A percentile compares a stretch with the other conserved stretches of the same genome.
phyloP scores from a whole-genome alignment of 2,888 invertebrate species.

The Aphrophora alni region DNA sequence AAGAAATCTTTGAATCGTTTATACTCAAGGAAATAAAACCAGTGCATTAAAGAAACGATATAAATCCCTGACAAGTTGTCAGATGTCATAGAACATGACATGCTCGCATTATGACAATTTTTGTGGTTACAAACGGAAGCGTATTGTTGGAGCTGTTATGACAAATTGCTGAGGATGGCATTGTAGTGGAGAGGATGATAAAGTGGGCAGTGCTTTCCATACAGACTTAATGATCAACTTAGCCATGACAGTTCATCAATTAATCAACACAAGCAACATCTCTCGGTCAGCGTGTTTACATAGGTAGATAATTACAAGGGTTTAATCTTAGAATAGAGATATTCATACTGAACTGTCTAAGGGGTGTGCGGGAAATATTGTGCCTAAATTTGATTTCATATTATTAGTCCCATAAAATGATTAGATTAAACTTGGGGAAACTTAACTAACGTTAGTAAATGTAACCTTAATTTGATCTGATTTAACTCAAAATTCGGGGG shows the following conservation, averaged over 20 bases:
- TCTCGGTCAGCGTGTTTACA: slow-evolving; percentile 24
- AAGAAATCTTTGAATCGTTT: no score
- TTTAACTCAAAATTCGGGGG: no score
- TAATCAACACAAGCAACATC: slow-evolving; percentile 45
- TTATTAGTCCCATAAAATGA: no score
- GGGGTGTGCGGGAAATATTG: no score
- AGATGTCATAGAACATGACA: no score
- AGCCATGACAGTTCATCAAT: slow-evolving; percentile 53
- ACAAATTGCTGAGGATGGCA: slow-evolving; percentile 31
- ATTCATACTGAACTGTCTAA: slow-evolving; percentile 23
- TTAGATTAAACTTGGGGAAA: no score
- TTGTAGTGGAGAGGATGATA: slow-evolving; percentile 32
- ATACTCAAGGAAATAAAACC: no score
- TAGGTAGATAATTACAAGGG: neutral
- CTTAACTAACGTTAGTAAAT: no score
- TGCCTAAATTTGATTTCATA: no score
- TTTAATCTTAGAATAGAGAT: slow-evolving; percentile 42
- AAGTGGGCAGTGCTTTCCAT: slow-evolving; percentile 33
- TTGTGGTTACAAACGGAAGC: slow-evolving; percentile 19
- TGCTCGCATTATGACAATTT: neutral
- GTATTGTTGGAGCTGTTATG: slow-evolving; percentile 25
- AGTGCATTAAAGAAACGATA: no score
- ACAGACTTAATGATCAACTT: slow-evolving; percentile 53
- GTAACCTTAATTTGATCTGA: no score
- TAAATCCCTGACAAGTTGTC: no score